phyloP scores from a whole-genome alignment of 2,888 invertebrate species.

The Agrotis segetum region DNA sequence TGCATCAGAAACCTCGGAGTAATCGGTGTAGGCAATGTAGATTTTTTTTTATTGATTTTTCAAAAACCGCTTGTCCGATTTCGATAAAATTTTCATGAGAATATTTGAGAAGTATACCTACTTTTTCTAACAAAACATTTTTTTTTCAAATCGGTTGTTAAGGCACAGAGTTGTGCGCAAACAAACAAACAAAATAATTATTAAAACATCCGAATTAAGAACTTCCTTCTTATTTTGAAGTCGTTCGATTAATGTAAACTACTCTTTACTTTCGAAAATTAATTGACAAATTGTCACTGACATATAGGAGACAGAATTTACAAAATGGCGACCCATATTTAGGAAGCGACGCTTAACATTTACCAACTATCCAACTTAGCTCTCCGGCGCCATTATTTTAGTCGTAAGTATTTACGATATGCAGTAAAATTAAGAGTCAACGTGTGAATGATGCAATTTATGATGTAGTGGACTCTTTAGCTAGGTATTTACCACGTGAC shows the following conservation, averaged over 20 bases:
- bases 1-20: too few relatives aligned
- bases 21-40: too few relatives aligned
- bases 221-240: too few relatives aligned
- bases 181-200: too few relatives aligned
- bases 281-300: neutral
- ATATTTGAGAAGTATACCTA: too few relatives aligned
- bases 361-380: conserved; percentile 2
- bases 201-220: too few relatives aligned
- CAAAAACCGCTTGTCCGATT: too few relatives aligned
- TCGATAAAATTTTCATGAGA: too few relatives aligned
- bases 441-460: conserved; percentile 17
- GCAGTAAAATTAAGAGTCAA: conserved; percentile 13
- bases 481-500: neutral
- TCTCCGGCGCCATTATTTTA: neutral
- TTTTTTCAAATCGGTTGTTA: too few relatives aligned
- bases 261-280: conserved; percentile 18
- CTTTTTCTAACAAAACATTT: too few relatives aligned
- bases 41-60: too few relatives aligned
- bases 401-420: conserved; percentile 20
- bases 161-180: too few relatives aligned
- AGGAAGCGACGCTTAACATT: conserved; percentile 8
- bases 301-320: conserved; percentile 9
- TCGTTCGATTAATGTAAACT: neutral
- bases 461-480: neutral
- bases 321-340: conserved; percentile 12